A percentile compares a stretch with the other conserved stretches of the same genome.
phyloP scores from a whole-genome alignment of 2,797 vertebrate genomes.

The Protonibea diacanthus region DNA sequence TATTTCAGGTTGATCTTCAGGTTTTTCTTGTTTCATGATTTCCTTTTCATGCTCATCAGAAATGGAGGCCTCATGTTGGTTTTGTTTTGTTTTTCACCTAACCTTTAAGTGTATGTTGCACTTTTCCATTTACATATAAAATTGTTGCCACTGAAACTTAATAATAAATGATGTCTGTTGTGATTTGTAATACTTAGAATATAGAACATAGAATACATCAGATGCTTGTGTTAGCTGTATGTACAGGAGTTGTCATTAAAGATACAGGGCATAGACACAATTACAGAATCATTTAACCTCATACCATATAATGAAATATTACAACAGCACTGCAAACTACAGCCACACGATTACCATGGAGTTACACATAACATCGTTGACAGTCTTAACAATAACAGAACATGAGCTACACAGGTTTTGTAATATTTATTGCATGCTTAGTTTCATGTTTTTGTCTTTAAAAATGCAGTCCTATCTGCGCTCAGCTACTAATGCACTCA shows the following conservation, averaged over 20 bases:
- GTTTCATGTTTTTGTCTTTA: conserved; percentile 20
- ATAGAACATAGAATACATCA: not conserved
- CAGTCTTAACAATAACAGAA: not conserved
- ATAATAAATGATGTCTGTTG: conserved; percentile 27
- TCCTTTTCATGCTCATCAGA: conserved; percentile 47
- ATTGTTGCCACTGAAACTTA: conserved; percentile 13
- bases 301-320: conserved; percentile 18
- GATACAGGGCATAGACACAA: conserved; percentile 13
- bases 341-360: conserved; percentile 5
- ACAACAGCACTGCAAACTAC: conserved; percentile 33
- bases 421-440: conserved; percentile 30
- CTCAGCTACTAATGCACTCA: not conserved
- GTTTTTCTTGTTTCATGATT: conserved; percentile 43
- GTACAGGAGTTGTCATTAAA: conserved; percentile 4
- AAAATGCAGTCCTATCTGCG: not conserved
- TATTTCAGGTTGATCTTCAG: conserved; percentile 16
- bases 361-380: conserved; percentile 9
- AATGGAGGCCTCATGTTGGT: conserved; percentile 36
- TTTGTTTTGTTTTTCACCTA: conserved; percentile 24
- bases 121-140: conserved; percentile 13
- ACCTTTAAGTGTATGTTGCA: conserved; percentile 39
- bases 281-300: not conserved
- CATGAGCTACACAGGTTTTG: not conserved
- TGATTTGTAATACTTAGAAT: conserved; percentile 10
- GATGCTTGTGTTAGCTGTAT: conserved; percentile 12